Base-by-base conservation (phyloP, 2,888 invertebrate species). In the Drosophila helvetica region DNA sequence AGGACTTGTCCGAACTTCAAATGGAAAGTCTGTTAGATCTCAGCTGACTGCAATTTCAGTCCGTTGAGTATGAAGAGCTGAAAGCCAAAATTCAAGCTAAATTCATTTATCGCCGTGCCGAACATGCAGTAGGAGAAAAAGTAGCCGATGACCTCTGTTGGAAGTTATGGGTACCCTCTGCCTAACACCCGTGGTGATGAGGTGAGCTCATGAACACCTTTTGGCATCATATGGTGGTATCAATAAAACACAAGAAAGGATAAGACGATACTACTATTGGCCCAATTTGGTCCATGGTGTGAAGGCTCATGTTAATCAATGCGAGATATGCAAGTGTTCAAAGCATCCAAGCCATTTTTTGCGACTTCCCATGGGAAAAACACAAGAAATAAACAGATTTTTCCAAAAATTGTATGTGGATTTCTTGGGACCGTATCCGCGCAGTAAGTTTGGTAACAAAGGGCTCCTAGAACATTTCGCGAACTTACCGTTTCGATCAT, bases 391-490 rank as follows among this genome's bases (percentile, higher is more conserved):
- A 3, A 22, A 22, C 9, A 17, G 10, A 42, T 25, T 12, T 3
- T 54, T 54, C 12, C 53, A 53, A 5, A 10, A 42, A 1, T 6
- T 53, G 6, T 42, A 38, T 3, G 4, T 53, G 5, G 22, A 42
- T 8, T 54, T 43, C 17, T 12, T 43, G 22, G 42, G 54, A 3
- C 42, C 42, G 1, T 54, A 54, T 43, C 54, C 54, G 6, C n/a
- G 54, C 1, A 25, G 22, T 7, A 33, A 22, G 19, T 22, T 22
- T 22, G 3, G n/a, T n/a, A n/a, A n/a, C n/a, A n/a, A n/a, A n/a
- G n/a, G n/a, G n/a, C n/a, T n/a, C n/a, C n/a, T n/a, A n/a, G n/a
- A n/a, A n/a, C n/a, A n/a, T n/a, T n/a, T n/a, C n/a, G n/a, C n/a
- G n/a, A n/a, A n/a, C n/a, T n/a, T n/a, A n/a, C n/a, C n/a, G n/a